phyloP scores from a whole-genome alignment of 1,140 invertebrate genomes.

The Euura saliciscinereae region DNA sequence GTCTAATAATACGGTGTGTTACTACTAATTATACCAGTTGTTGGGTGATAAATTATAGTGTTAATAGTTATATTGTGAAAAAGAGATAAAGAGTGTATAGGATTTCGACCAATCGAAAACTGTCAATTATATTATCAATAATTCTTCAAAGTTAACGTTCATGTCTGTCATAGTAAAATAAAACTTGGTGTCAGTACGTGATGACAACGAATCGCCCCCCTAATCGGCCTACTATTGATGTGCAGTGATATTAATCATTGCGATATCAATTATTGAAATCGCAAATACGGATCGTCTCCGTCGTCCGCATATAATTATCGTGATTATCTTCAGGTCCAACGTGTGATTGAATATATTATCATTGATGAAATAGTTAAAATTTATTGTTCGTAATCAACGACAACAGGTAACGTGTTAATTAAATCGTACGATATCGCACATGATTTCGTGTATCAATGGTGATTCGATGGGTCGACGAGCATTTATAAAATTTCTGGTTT shows the following conservation, averaged over 20 bases:
- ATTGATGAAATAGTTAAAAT: background rate
- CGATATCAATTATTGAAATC: no score
- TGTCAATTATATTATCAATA: background rate
- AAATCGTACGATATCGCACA: background rate
- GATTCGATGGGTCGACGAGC: background rate
- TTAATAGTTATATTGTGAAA: background rate
- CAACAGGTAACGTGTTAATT: background rate
- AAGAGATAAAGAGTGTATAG: background rate
- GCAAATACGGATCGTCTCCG: no score
- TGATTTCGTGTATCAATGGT: background rate
- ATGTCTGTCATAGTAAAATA: no score
- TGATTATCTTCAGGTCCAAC: no score
- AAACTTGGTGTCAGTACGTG: background rate
- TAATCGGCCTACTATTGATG: background rate
- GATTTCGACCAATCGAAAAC: constrained; percentile 5
- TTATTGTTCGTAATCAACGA: background rate
- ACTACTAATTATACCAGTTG: background rate
- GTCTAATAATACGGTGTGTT: no score
- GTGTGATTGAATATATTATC: no score
- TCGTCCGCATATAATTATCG: no score
- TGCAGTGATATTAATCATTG: background rate
- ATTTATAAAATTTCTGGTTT: background rate
- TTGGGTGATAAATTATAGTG: background rate
- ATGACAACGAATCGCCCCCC: background rate
- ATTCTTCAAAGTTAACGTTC: background rate